Percentiles rank a stretch among this genome's conserved stretches.
These are phyloP conservation scores for Anarrhichthys ocellatus DNA, from an alignment of 2,113 vertebrate genomes.

Conservation along the genomic window DNA sequence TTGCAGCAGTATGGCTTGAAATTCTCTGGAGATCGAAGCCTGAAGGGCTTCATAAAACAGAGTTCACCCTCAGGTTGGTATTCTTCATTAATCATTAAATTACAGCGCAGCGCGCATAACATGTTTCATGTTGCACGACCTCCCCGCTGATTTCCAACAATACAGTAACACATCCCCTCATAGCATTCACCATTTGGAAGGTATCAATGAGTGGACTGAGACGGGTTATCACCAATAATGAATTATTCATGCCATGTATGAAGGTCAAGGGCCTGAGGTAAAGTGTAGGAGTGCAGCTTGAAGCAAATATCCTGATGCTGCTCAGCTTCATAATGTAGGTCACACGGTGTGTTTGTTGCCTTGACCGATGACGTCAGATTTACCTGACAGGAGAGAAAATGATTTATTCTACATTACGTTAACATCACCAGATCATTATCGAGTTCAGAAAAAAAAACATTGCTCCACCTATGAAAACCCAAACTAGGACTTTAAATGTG, in stretches of 20 bases:
- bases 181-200: conserved; percentile 29
- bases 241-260: conserved; percentile 64
- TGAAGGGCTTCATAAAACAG: neutral
- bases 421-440: neutral
- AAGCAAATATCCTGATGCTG: conserved; percentile 31
- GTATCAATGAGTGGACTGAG: conserved; percentile 48
- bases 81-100: conserved; percentile 6
- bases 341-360: neutral
- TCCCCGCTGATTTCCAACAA: conserved; percentile 18
- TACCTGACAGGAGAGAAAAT: neutral
- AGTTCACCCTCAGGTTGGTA: neutral
- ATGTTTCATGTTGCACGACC: conserved; percentile 12
- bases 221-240: conserved; percentile 43
- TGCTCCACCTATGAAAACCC: neutral
- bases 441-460: neutral
- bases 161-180: neutral
- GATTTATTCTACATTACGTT: neutral
- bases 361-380: conserved; percentile 1
- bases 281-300: conserved; percentile 45
- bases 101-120: neutral
- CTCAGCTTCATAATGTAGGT: neutral
- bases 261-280: conserved; percentile 66
- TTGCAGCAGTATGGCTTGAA: neutral
- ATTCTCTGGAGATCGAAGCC: neutral
- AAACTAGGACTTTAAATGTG: neutral